phyloP scores from a whole-genome alignment of 2,888 invertebrate species.

The Mongoloraphidia duomilia region DNA sequence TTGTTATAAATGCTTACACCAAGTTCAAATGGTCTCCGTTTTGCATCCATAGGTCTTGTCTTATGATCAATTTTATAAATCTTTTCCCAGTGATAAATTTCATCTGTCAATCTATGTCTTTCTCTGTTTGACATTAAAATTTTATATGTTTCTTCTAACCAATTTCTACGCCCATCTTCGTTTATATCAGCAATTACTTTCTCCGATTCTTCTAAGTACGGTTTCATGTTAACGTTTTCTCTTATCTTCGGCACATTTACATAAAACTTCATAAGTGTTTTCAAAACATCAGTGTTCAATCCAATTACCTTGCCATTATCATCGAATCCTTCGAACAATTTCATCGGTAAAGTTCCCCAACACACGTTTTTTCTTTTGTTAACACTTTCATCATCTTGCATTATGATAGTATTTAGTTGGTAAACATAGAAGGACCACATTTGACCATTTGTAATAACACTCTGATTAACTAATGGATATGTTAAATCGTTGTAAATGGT shows the following conservation, averaged over 20 bases:
- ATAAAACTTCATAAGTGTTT: constrained; percentile 59
- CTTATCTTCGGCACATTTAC: constrained; percentile 49
- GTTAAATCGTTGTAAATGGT: constrained; percentile 80
- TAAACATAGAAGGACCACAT: constrained; percentile 77
- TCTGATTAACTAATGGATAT: constrained; percentile 82
- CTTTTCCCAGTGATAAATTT: constrained; percentile 67
- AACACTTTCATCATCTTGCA: constrained; percentile 44
- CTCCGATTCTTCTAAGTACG: constrained; percentile 49
- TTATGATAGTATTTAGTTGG: constrained; percentile 74
- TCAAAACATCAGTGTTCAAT: constrained; percentile 66
- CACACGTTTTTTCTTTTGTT: constrained; percentile 67
- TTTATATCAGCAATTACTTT: constrained; percentile 50
- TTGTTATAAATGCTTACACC: constrained; percentile 45
- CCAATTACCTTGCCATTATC: constrained; percentile 53
- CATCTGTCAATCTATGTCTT: constrained; percentile 44
- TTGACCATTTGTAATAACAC: constrained; percentile 77
- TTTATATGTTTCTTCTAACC: constrained; percentile 56
- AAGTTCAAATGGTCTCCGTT: constrained; percentile 54
- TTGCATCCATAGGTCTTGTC: constrained; percentile 52
- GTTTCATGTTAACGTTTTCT: constrained; percentile 48
- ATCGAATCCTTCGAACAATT: constrained; percentile 60
- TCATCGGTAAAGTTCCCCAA: constrained; percentile 56
- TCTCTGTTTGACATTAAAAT: constrained; percentile 53
- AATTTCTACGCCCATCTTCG: constrained; percentile 49
- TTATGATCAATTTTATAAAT: constrained; percentile 63